Evolutionary conservation across 2,797 vertebrate genomes (phyloP).

Genomic region (Labroides dimidiatus): DNA sequence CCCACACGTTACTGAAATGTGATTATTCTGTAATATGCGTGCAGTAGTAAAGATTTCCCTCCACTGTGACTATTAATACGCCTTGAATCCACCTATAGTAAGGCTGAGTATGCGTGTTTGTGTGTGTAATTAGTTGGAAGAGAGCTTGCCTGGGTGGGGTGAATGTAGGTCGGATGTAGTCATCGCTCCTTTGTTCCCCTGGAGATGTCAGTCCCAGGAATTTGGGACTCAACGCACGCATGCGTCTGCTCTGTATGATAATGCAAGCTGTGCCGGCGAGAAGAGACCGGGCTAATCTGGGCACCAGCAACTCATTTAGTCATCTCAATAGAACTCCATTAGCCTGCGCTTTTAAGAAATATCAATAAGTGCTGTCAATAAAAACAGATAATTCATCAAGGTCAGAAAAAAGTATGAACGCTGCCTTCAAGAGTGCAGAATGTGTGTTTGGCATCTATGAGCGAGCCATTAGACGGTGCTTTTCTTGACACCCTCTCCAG

Average conservation of each 20-base stretch:
- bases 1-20: constrained; percentile 37
- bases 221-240: constrained; percentile 82
- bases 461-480: constrained; percentile 71
- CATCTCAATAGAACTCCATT: constrained; percentile 83
- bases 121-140: constrained; percentile 70
- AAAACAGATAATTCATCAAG: constrained; percentile 84
- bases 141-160: constrained; percentile 70
- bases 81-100: constrained; percentile 55
- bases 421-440: constrained; percentile 57
- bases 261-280: constrained; percentile 77
- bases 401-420: constrained; percentile 76
- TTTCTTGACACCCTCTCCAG: constrained; percentile 62
- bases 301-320: constrained; percentile 82
- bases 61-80: constrained; percentile 23
- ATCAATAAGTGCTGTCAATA: constrained; percentile 85
- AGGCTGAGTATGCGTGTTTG: constrained; percentile 53
- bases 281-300: constrained; percentile 82
- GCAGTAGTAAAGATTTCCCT: constrained; percentile 21
- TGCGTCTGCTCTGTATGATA: constrained; percentile 83
- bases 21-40: constrained; percentile 32
- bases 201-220: constrained; percentile 82
- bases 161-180: constrained; percentile 85
- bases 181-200: constrained; percentile 78
- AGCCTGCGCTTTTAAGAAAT: constrained; percentile 82
- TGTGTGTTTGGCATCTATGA: constrained; percentile 62